Evolutionary conservation across 2,888 invertebrate species (phyloP).

Genomic region (Leptopterna dolabrata): DNA sequence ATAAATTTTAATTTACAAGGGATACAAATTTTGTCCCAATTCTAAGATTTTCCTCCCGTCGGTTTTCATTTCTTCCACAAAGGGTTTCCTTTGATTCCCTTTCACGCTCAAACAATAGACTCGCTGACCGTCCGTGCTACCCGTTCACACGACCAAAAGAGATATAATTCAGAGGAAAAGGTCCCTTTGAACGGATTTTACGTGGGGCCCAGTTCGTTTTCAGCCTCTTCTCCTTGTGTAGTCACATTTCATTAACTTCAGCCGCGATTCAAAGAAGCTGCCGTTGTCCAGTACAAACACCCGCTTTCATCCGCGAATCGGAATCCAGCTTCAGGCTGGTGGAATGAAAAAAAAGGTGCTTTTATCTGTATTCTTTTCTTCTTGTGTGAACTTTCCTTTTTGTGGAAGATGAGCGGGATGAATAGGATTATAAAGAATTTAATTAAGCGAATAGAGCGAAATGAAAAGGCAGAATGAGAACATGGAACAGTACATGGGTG

Average conservation of each 20-base stretch:
- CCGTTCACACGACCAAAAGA: neutral
- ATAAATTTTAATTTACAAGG: neutral
- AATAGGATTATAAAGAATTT: neutral
- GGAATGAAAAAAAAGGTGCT: neutral
- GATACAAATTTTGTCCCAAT: neutral
- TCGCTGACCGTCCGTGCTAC: neutral
- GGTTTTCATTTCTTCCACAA: neutral
- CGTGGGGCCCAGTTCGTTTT: neutral
- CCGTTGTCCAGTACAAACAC: neutral
- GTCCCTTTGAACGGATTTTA: neutral
- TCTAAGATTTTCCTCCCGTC: neutral
- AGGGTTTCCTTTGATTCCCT: neutral
- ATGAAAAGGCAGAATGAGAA: too few relatives aligned
- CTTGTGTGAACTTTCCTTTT: neutral
- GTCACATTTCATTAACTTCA: neutral
- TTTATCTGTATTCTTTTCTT: neutral
- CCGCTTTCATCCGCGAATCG: neutral
- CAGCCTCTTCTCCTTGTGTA: neutral
- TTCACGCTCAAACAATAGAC: neutral
- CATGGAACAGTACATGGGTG: too few relatives aligned
- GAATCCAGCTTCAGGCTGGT: neutral
- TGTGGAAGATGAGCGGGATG: neutral
- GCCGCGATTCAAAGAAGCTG: neutral
- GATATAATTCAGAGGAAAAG: conserved; percentile 7
- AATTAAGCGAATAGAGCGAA: neutral